phyloP scores from a whole-genome alignment of 2,888 invertebrate species.

The Mimachlamys varia region DNA sequence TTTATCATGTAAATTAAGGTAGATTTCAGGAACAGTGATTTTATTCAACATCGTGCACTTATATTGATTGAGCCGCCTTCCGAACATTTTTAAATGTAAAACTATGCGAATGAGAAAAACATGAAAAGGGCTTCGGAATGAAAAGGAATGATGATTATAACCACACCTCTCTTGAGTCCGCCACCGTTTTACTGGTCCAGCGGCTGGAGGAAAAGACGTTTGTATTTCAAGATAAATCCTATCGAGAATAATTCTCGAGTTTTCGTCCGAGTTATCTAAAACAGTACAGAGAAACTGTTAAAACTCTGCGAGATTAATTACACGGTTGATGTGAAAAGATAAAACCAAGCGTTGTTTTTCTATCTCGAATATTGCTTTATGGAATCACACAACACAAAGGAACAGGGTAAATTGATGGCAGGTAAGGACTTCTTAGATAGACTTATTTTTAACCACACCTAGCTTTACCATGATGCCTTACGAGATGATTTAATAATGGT shows the following conservation, averaged over 20 bases:
- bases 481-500: not conserved
- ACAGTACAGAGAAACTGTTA: not conserved
- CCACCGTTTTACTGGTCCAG: not conserved
- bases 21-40: not conserved
- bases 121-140: not conserved
- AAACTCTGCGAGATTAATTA: not conserved
- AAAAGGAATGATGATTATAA: not conserved
- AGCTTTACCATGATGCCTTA: not conserved
- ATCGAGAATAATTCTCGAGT: not conserved
- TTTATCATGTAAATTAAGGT: not conserved
- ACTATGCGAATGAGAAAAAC: not conserved
- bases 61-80: not conserved
- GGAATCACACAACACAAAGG: not conserved
- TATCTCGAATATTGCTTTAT: not conserved
- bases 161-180: not conserved
- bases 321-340: conserved; percentile 17
- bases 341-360: not conserved
- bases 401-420: not conserved
- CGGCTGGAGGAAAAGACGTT: not conserved
- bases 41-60: not conserved
- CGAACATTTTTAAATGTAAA: not conserved
- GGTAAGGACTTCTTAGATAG: not conserved
- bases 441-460: not conserved
- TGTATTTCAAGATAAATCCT: not conserved
- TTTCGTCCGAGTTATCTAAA: not conserved